Percentiles rank a stretch among this genome's conserved stretches.
These are phyloP conservation scores for Mystacides longicornis DNA, from an alignment of 2,888 invertebrate species.

Conservation along the genomic window DNA sequence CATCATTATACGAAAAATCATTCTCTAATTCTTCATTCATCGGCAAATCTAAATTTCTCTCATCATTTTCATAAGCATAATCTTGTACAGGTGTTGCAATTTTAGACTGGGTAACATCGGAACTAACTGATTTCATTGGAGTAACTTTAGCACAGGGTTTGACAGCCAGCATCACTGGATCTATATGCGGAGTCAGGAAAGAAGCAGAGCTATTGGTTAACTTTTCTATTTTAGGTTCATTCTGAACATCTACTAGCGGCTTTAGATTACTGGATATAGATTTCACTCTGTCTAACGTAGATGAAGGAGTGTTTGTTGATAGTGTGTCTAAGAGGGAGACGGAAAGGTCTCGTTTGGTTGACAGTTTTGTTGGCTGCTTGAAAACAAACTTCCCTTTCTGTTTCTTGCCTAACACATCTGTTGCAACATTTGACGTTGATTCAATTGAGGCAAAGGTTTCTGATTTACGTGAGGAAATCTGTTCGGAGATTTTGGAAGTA, in stretches of 20 bases:
- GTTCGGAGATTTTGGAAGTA: background rate
- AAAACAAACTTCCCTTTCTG: conserved; percentile 43
- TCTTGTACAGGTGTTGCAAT: conserved; percentile 5
- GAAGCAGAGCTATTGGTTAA: conserved; percentile 38
- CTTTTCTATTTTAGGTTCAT: background rate
- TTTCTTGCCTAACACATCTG: conserved; percentile 24
- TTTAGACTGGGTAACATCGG: background rate
- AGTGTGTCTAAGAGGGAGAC: conserved; percentile 28
- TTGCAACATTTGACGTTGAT: background rate
- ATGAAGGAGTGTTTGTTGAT: conserved; percentile 34
- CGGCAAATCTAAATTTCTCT: conserved; percentile 8
- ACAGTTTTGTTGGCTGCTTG: conserved; percentile 38
- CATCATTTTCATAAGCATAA: conserved; percentile 15
- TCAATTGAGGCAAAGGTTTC: too few relatives aligned
- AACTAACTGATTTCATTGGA: conserved; percentile 28
- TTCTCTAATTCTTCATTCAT: conserved; percentile 14
- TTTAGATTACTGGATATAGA: conserved; percentile 37
- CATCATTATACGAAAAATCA: conserved; percentile 12
- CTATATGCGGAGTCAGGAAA: conserved; percentile 39
- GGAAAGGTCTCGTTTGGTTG: conserved; percentile 30
- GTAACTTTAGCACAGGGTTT: conserved; percentile 33
- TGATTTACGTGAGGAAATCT: background rate
- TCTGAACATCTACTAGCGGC: conserved; percentile 33
- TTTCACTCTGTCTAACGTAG: conserved; percentile 38
- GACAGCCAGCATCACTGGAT: conserved; percentile 32